phyloP scores from a whole-genome alignment of 2,888 invertebrate species.

The Oxyscelio sp. region DNA sequence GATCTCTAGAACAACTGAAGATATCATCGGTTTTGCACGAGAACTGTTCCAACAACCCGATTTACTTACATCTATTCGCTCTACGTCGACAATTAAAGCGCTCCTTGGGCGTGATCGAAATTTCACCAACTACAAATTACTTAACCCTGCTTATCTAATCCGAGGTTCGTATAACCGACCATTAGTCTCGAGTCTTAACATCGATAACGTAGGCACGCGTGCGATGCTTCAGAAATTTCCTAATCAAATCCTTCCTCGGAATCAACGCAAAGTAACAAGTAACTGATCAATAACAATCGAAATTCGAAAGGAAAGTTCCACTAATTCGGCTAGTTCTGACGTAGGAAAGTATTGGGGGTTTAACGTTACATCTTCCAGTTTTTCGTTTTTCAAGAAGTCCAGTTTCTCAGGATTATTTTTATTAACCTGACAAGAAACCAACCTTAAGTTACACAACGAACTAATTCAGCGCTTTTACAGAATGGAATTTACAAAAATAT shows the following conservation, averaged over 20 bases:
- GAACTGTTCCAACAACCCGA: constrained; percentile 41
- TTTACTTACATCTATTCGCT: constrained; percentile 54
- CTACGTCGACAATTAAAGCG: constrained; percentile 62
- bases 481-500: too few species aligned
- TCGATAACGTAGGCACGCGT: constrained; percentile 66
- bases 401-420: too few species aligned
- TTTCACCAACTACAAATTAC: constrained; percentile 76
- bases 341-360: not conserved
- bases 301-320: constrained; percentile 25
- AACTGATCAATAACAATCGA: constrained; percentile 59
- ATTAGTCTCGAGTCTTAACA: constrained; percentile 70
- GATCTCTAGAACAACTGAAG: constrained; percentile 4
- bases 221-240: constrained; percentile 65
- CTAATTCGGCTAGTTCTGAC: constrained; percentile 23
- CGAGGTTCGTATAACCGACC: constrained; percentile 65
- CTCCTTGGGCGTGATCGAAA: constrained; percentile 68
- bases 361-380: too few species aligned
- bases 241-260: constrained; percentile 58
- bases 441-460: too few species aligned
- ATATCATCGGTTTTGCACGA: constrained; percentile 34
- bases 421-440: too few species aligned
- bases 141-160: constrained; percentile 72
- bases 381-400: too few species aligned
- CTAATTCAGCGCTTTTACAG: too few species aligned
- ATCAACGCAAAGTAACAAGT: constrained; percentile 64